phyloP scores from a whole-genome alignment of 2,888 invertebrate genomes.

The Epirrhoe alternata region DNA sequence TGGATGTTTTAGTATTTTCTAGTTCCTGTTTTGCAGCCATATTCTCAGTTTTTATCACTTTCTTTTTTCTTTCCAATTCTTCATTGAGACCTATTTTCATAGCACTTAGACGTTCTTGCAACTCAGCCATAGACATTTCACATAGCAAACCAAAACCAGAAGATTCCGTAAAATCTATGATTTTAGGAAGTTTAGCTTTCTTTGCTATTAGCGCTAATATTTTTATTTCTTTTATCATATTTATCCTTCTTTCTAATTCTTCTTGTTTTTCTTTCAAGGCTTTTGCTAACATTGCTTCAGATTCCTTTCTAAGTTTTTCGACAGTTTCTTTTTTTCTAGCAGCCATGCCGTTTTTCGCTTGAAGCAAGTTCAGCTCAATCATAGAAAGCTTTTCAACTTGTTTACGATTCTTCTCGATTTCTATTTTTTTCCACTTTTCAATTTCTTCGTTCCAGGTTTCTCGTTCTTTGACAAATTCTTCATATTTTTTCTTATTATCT shows the following conservation, averaged over 20 bases:
- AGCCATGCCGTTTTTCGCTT: conserved; percentile 60
- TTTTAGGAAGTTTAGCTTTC: conserved; percentile 79
- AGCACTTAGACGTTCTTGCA: conserved; percentile 82
- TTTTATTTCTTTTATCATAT: conserved; percentile 82
- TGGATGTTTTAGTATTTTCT: conserved; percentile 73
- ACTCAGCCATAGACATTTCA: conserved; percentile 88
- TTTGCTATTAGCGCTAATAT: conserved; percentile 77
- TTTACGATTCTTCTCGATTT: conserved; percentile 79
- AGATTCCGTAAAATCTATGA: conserved; percentile 86
- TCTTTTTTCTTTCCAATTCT: conserved; percentile 80
- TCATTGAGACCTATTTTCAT: conserved; percentile 81
- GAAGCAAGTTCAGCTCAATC: conserved; percentile 61
- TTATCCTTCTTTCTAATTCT: conserved; percentile 77
- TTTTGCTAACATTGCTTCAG: conserved; percentile 61
- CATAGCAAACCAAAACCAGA: conserved; percentile 85
- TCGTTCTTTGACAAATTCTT: conserved; percentile 80
- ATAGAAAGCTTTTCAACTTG: conserved; percentile 73
- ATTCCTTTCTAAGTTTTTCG: conserved; percentile 64
- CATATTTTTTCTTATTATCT: conserved; percentile 79
- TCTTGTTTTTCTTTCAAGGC: conserved; percentile 76
- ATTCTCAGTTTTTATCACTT: conserved; percentile 73
- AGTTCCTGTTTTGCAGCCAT: conserved; percentile 74
- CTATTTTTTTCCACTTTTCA: conserved; percentile 76
- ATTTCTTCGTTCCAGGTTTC: conserved; percentile 77
- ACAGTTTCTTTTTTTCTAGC: conserved; percentile 67